phyloP scores from a whole-genome alignment of 30 jellyfish, hydroid and myxozoan species.

The Pelagia noctiluca region DNA sequence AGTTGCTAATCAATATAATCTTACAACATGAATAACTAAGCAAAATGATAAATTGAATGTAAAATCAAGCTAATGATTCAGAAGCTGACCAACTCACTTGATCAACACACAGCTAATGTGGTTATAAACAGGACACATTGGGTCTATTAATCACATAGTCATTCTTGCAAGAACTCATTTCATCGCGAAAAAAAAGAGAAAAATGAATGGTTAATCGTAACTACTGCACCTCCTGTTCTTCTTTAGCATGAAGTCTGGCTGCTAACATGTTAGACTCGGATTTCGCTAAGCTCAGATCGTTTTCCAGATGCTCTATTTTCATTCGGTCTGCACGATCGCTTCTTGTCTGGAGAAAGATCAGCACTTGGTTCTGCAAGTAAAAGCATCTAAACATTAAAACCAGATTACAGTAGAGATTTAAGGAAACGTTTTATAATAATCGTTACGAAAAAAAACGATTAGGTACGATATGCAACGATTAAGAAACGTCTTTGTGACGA shows the following conservation, averaged over 20 bases:
- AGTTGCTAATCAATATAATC: too few relatives aligned
- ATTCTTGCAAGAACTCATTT: not conserved
- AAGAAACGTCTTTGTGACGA: not conserved
- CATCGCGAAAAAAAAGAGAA: not conserved
- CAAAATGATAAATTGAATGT: too few relatives aligned
- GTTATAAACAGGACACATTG: not conserved
- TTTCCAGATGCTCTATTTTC: slow-evolving; percentile 56
- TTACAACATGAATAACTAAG: too few relatives aligned
- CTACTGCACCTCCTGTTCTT: slow-evolving; percentile 2
- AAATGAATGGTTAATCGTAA: not conserved
- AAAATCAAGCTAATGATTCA: too few relatives aligned
- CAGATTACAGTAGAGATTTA: too few relatives aligned
- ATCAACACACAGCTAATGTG: not conserved
- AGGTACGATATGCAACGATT: not conserved
- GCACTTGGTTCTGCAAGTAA: slow-evolving; percentile 59
- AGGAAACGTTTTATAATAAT: not conserved
- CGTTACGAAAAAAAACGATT: not conserved
- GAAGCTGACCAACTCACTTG: not conserved
- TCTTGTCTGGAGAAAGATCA: slow-evolving; percentile 52
- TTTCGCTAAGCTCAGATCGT: slow-evolving; percentile 16
- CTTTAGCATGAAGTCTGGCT: slow-evolving; percentile 30
- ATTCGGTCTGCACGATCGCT: slow-evolving; percentile 65
- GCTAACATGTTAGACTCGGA: slow-evolving; percentile 48
- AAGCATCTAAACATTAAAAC: too few relatives aligned
- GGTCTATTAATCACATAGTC: not conserved